Evolutionary conservation across 2,113 vertebrate genomes (phyloP).

Genomic region (Athene cunicularia): DNA sequence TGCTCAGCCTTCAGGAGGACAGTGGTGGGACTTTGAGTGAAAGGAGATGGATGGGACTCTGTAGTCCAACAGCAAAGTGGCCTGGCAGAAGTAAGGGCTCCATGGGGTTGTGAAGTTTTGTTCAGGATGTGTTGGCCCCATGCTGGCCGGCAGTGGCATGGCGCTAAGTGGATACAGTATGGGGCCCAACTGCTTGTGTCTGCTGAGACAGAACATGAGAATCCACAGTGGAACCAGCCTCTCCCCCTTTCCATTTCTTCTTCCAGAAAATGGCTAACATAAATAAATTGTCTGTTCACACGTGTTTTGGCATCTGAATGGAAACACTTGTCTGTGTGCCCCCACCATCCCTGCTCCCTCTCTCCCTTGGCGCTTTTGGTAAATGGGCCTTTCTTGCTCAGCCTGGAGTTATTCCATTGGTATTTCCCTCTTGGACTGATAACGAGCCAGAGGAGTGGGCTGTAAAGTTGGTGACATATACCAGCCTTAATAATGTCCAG

Average conservation of each 20-base stretch:
- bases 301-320: constrained; percentile 46
- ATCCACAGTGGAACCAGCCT: constrained; percentile 6
- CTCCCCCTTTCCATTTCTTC: background rate
- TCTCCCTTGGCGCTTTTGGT: background rate
- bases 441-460: background rate
- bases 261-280: constrained; percentile 45
- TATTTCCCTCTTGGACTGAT: constrained; percentile 53
- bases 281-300: constrained; percentile 58
- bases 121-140: background rate
- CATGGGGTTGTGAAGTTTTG: fast-evolving
- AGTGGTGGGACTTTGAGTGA: background rate
- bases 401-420: background rate
- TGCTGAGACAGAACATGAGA: constrained; percentile 7
- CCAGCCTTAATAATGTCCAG: background rate
- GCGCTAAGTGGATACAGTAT: background rate
- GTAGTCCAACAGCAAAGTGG: background rate
- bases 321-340: constrained; percentile 36
- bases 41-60: background rate
- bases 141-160: background rate
- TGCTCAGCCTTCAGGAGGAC: fast-evolving
- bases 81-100: background rate
- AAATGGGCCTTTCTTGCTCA: constrained; percentile 55
- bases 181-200: background rate
- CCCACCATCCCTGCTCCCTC: background rate
- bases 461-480: constrained; percentile 31